Conservation (phyloP, 2,113 vertebrate species). For the Poicephalus gulielmi region DNA sequence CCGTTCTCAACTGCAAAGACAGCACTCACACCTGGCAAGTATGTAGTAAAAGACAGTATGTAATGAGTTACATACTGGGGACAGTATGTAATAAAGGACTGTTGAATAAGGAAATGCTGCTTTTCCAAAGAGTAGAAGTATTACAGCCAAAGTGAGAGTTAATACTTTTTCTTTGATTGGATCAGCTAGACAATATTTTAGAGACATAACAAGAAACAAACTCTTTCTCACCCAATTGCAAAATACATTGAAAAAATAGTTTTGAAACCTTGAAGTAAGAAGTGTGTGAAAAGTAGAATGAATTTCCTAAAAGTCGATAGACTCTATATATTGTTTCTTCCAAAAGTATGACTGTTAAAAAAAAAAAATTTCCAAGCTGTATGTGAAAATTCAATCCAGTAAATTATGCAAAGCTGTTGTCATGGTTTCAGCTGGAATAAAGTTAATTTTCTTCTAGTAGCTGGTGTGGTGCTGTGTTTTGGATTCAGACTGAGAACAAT, state of each 20-base stretch:
- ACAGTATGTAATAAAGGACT: not conserved
- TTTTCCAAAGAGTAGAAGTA: not conserved
- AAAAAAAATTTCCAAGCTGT: not conserved
- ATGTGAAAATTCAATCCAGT: not conserved
- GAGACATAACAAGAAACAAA: not conserved
- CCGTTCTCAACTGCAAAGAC: not conserved
- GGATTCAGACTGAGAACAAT: not conserved
- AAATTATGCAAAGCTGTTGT: not conserved
- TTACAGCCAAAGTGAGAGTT: not conserved
- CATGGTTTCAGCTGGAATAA: not conserved
- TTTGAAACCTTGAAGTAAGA: not conserved
- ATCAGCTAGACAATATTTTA: not conserved
- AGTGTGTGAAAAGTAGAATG: accelerated
- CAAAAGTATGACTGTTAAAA: not conserved
- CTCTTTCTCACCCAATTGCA: accelerated
- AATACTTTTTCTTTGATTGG: not conserved
- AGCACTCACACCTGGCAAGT: no score
- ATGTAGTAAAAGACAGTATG: no score
- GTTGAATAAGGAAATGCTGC: not conserved
- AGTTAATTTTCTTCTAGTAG: not conserved
- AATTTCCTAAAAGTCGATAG: not conserved
- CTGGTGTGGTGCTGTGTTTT: not conserved
- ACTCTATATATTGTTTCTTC: accelerated
- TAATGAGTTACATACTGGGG: not conserved
- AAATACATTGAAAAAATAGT: not conserved